phyloP scores from a whole-genome alignment of 2,888 invertebrate species.

The Leptopilina syphax region DNA sequence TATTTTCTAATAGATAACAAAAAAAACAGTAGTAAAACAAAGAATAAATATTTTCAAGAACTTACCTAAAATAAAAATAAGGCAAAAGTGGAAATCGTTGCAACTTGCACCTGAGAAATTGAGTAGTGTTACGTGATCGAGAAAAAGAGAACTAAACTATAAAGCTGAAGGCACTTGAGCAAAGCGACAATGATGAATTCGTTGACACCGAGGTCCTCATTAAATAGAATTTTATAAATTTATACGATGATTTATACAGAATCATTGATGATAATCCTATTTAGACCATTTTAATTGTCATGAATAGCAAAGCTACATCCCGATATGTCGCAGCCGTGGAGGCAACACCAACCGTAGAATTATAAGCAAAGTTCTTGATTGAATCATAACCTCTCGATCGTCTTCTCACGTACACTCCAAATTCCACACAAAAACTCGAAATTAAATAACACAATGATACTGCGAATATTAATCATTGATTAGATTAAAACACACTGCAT shows the following conservation, averaged over 20 bases:
- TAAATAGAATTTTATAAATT: constrained; percentile 16
- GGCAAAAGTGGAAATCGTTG: constrained; percentile 30
- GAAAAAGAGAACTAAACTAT: constrained; percentile 33
- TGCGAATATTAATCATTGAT: constrained; percentile 30
- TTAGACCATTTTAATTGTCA: constrained; percentile 2
- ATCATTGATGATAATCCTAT: constrained; percentile 38
- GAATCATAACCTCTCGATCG: constrained; percentile 40
- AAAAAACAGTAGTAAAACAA: not conserved
- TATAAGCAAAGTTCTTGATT: constrained; percentile 29
- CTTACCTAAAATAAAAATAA: constrained; percentile 41
- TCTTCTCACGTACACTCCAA: constrained; percentile 34
- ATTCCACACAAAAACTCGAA: constrained; percentile 6
- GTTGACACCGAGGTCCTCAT: constrained; percentile 27
- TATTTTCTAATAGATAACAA: not conserved
- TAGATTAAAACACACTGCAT: constrained; percentile 23
- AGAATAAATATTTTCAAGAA: not conserved
- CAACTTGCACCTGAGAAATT: constrained; percentile 29
- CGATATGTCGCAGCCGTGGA: constrained; percentile 36
- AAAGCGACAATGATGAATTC: constrained; percentile 20
- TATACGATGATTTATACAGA: constrained; percentile 30
- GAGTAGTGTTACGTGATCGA: constrained; percentile 38
- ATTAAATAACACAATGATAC: constrained; percentile 33
- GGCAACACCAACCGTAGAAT: constrained; percentile 34
- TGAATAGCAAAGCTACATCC: constrained; percentile 39
- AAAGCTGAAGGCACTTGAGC: constrained; percentile 42